Percentiles rank a stretch among this genome's conserved stretches.
Evolutionary conservation across 1,140 invertebrate genomes (phyloP).

Genomic region (Cydia strobilella): DNA sequence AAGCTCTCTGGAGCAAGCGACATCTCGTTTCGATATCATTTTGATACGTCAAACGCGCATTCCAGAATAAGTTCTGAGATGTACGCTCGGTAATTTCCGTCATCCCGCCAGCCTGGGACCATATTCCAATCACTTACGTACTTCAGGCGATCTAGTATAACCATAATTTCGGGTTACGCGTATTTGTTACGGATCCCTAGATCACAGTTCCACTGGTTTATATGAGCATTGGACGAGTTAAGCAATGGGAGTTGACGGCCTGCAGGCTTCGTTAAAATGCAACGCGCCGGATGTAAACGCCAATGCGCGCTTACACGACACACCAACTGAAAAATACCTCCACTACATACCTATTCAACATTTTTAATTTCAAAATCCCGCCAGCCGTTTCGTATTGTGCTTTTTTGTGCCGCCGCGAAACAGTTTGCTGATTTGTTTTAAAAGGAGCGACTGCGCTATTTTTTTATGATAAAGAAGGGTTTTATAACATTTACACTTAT

Average conservation of each 20-base stretch:
- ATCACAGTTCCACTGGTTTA: not conserved
- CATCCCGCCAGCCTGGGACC: constrained; percentile 32
- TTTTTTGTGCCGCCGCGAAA: not conserved
- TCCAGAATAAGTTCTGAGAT: constrained; percentile 18
- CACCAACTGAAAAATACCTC: constrained; percentile 37
- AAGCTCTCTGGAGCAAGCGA: not conserved
- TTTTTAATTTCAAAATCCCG: constrained; percentile 36
- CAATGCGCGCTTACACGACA: constrained; percentile 37
- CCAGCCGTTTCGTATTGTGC: constrained; percentile 28
- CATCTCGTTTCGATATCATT: not conserved
- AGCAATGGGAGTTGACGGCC: constrained; percentile 29
- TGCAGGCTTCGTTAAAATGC: constrained; percentile 43
- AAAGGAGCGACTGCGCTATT: not conserved
- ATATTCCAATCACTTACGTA: not conserved
- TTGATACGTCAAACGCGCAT: not conserved
- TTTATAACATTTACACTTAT: no score
- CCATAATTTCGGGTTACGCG: not conserved
- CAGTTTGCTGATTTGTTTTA: constrained; percentile 10
- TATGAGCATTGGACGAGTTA: not conserved
- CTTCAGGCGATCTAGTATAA: not conserved
- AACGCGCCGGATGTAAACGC: constrained; percentile 40
- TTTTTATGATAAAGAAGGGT: no score
- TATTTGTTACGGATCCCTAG: not conserved
- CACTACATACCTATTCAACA: constrained; percentile 34
- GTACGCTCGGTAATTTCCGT: constrained; percentile 43